Base-by-base conservation (phyloP, 1,140 invertebrate species). In the Drosophila athabasca region DNA sequence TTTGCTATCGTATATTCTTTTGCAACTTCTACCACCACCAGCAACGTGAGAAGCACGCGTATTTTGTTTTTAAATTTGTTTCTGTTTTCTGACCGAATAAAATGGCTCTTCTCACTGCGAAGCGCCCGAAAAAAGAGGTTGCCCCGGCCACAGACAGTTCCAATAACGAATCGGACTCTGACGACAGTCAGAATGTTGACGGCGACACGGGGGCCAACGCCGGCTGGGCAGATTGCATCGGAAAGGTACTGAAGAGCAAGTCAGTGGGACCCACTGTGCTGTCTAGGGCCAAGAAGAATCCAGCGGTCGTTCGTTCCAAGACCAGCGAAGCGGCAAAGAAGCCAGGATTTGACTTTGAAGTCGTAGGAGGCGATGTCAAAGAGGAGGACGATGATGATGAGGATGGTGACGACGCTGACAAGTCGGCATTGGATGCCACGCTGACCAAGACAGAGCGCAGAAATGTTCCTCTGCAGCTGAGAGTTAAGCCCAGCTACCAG, bases 401-500 rank as follows among this genome's bases (percentile, higher is more conserved):
- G 55, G 71, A 92, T 24, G 70, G 89, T 50, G 79, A 93, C 55
- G 92, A 93, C 55, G 92, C 93, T 51, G 77, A 91, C 61, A 83
- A 90, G 9, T 84, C 85, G 0, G 77, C 81, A 1, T 15, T 79
- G 6, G 76, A 90, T 54, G 84, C 83, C 26, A 74, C 62, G 50
- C 41, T 79, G 60, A 90, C 76, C 24, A 70, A 55, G 4, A 87
- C 90, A 61, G 80, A 80, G 57, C 62, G 81, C n/a, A 91, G 73
- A 85, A 93, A 94, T 79, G 93, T 94, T 76, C 93, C 94, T 75
- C 92, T 95, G 41, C 94, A 94, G 84, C 92, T 95, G 58, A 93
- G 96, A 83, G 89, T 94, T 0, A 98, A 97, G 93, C 96, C 74
- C 94, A 95, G 84, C 94, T 96, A 67, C 93, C 95, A 94, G 87